Percentiles rank a stretch among this genome's conserved stretches.
These are phyloP conservation scores for Hipposideros armiger DNA, from an alignment of 2,113 vertebrate genomes.

Conservation along the genomic window DNA sequence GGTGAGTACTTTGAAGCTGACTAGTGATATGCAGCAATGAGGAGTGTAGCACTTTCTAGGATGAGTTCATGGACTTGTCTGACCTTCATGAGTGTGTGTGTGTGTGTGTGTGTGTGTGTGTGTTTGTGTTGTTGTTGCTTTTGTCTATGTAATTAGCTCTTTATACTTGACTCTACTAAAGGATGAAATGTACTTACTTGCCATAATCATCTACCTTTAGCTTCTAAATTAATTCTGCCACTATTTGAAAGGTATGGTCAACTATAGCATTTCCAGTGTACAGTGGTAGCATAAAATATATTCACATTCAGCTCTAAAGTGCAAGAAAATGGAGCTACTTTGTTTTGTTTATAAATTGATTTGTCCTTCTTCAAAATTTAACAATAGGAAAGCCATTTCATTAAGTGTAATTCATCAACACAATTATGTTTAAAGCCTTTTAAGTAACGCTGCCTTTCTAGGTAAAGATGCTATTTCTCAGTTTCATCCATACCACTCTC, in stretches of 20 bases:
- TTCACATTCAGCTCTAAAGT: not conserved
- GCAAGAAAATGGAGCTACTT: not conserved
- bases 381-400: not conserved
- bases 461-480: not conserved
- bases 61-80: too few species aligned
- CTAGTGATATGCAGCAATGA: too few species aligned
- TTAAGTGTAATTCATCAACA: not conserved
- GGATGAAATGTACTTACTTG: not conserved
- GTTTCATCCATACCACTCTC: not conserved
- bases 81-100: too few species aligned
- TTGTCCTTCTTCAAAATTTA: not conserved
- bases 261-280: not conserved
- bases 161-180: not conserved
- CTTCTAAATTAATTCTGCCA: not conserved
- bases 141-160: not conserved
- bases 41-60: too few species aligned
- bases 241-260: not conserved
- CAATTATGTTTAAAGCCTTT: not conserved
- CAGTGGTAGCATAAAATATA: not conserved
- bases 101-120: too few species aligned
- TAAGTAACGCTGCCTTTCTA: not conserved
- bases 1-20: too few species aligned
- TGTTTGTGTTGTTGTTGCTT: not conserved
- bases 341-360: not conserved
- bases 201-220: not conserved